Evolutionary conservation across 2,113 vertebrate genomes (phyloP).

Genomic region (Canis aureus): DNA sequence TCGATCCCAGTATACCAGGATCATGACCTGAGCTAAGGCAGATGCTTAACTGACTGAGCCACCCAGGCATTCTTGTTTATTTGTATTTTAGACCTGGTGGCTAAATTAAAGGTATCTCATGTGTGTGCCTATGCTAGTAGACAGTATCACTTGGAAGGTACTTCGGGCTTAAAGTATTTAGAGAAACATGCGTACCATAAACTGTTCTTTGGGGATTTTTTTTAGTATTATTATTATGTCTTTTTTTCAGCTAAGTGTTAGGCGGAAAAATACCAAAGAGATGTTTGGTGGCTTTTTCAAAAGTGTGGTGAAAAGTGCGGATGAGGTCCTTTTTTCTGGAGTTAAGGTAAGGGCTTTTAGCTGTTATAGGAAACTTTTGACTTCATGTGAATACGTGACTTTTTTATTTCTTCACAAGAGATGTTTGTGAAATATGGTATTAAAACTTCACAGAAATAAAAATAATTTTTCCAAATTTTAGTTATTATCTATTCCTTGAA

Average conservation of each 20-base stretch:
- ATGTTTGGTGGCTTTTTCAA: slow-evolving; percentile 98
- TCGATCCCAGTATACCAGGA: too few species aligned
- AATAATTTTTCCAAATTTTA: not conserved
- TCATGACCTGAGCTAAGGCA: not conserved
- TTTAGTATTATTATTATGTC: too few species aligned
- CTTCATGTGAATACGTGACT: not conserved
- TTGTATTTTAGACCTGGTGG: not conserved
- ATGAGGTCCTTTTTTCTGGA: slow-evolving; percentile 97
- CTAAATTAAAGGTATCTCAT: not conserved
- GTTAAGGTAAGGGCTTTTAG: slow-evolving; percentile 90
- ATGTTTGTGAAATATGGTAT: not conserved
- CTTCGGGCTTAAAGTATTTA: not conserved
- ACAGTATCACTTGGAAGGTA: slow-evolving; percentile 27
- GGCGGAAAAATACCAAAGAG: slow-evolving; percentile 98
- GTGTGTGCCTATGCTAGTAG: not conserved
- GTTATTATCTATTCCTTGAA: not conserved
- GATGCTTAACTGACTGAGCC: too few species aligned
- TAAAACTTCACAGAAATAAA: not conserved
- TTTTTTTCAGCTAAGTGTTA: slow-evolving; percentile 92
- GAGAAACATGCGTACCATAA: not conserved
- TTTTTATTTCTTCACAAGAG: slow-evolving; percentile 39
- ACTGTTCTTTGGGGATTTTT: not conserved
- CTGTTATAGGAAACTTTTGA: not conserved
- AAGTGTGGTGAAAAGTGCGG: slow-evolving; percentile 96
- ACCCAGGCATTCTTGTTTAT: not conserved